Evolutionary conservation across 2,113 vertebrate species (phyloP).

Genomic region (Syngnathus floridae): DNA sequence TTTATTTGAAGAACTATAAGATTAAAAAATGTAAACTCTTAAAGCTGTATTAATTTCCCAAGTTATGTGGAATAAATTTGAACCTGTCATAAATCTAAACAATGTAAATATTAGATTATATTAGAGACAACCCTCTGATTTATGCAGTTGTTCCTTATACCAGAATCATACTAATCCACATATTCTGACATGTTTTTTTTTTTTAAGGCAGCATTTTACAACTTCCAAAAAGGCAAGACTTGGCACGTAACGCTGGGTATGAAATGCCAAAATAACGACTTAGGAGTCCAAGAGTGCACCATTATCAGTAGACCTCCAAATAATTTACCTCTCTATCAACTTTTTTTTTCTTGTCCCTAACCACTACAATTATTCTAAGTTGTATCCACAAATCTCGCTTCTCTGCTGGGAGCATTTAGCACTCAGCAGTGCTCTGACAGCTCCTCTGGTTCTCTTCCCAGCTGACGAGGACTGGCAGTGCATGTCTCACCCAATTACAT

Average conservation of each 20-base stretch:
- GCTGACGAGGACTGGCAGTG: constrained; percentile 63
- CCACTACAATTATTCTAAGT: constrained; percentile 38
- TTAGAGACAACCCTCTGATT: not conserved
- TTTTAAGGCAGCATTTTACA: not conserved
- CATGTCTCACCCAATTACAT: constrained; percentile 63
- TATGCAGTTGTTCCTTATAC: not conserved
- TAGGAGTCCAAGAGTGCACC: not conserved
- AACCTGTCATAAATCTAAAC: too few relatives aligned
- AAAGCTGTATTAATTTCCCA: not conserved
- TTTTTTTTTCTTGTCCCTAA: constrained; percentile 26
- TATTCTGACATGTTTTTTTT: not conserved
- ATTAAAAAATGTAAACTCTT: not conserved
- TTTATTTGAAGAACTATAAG: not conserved
- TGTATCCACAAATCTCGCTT: constrained; percentile 39
- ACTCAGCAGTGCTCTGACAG: constrained; percentile 41
- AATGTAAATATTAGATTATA: too few relatives aligned
- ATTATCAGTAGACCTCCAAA: not conserved
- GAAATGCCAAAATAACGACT: not conserved
- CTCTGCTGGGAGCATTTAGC: constrained; percentile 61
- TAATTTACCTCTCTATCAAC: constrained; percentile 1
- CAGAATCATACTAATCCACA: not conserved
- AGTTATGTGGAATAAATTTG: not conserved
- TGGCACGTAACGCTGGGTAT: not conserved
- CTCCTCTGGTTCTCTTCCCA: constrained; percentile 57
- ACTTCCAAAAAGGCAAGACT: not conserved